Evolutionary conservation across 2,113 vertebrate genomes (phyloP).

Genomic region (Struthio camelus): DNA sequence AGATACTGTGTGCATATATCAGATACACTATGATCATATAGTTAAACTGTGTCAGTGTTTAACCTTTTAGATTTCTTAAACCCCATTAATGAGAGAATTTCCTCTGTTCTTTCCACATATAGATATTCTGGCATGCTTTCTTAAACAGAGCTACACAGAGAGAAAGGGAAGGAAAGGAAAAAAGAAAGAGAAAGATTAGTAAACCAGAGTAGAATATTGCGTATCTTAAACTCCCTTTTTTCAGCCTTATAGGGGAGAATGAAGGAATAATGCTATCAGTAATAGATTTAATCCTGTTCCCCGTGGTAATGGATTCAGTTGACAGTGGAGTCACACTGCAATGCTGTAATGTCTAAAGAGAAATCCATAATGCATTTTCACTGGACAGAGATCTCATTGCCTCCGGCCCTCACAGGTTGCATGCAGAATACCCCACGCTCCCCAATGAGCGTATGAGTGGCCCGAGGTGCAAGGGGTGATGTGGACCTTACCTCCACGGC

Average conservation of each 20-base stretch:
- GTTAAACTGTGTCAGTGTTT: neutral
- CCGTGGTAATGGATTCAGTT: neutral
- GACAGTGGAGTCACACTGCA: neutral
- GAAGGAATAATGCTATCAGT: neutral
- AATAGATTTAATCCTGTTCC: neutral
- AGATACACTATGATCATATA: neutral
- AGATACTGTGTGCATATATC: neutral
- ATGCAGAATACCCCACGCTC: neutral
- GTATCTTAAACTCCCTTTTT: neutral
- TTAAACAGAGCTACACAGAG: neutral
- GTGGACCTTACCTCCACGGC: conserved; percentile 92
- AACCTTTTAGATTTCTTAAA: neutral
- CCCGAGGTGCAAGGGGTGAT: neutral
- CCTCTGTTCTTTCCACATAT: neutral
- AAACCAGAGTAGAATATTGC: neutral
- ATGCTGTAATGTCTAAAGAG: neutral
- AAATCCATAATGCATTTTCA: neutral
- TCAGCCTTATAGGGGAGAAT: neutral
- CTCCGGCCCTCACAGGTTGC: neutral
- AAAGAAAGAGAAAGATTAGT: neutral
- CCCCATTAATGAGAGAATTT: neutral
- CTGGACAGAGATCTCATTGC: accelerated
- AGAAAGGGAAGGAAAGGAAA: neutral
- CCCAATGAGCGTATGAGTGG: conserved; percentile 6
- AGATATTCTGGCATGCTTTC: neutral